Percentiles rank a stretch among this genome's conserved stretches.
phyloP scores from a whole-genome alignment of 2,113 vertebrate species.

The Rattus rattus region DNA sequence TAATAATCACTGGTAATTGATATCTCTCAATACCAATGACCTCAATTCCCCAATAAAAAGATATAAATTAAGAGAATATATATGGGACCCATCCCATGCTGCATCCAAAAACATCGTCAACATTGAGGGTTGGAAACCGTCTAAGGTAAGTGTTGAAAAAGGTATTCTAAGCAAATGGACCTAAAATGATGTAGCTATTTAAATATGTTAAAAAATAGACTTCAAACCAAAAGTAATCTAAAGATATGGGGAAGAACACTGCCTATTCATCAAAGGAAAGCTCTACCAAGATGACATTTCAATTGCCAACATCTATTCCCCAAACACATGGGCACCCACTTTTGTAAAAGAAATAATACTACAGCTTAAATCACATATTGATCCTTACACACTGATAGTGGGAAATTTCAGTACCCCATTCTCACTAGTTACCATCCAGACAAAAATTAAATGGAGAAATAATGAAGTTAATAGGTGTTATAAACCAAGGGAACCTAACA shows the following conservation, averaged over 20 bases:
- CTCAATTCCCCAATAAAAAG: neutral
- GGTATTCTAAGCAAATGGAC: neutral
- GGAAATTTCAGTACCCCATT: neutral
- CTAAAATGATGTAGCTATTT: neutral
- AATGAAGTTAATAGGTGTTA: neutral
- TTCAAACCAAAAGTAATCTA: neutral
- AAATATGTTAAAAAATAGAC: neutral
- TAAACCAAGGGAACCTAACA: neutral
- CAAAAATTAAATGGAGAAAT: neutral
- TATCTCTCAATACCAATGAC: neutral
- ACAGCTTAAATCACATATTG: neutral
- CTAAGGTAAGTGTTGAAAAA: neutral
- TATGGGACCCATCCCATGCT: neutral
- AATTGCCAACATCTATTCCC: neutral
- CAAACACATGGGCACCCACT: neutral
- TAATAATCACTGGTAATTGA: neutral
- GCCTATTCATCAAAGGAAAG: neutral
- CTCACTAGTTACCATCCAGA: neutral
- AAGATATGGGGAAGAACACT: neutral
- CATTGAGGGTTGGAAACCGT: neutral
- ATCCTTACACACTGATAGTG: neutral
- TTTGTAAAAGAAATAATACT: neutral
- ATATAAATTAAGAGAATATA: neutral
- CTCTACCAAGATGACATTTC: neutral
- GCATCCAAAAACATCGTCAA: neutral